Conservation (phyloP, 2,888 invertebrate species). For the Ceraclea dissimilis region DNA sequence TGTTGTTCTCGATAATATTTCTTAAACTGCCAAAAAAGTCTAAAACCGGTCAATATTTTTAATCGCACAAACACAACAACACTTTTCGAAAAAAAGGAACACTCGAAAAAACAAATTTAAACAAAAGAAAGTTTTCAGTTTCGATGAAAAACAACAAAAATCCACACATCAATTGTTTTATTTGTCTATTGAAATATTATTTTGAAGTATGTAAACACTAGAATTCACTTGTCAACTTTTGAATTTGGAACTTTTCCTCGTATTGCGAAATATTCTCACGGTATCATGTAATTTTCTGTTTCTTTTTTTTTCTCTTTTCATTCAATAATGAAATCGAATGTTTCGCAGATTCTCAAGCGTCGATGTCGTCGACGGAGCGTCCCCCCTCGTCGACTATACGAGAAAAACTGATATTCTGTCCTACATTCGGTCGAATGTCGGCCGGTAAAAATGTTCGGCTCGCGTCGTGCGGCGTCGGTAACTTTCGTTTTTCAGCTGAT, state of each 20-base stretch:
- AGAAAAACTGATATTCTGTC: conserved; percentile 48
- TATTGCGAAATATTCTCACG: no score
- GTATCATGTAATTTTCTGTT: not conserved
- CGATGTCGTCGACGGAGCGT: conserved; percentile 23
- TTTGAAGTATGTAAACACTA: no score
- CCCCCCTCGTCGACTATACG: conserved; percentile 37
- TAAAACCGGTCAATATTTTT: not conserved
- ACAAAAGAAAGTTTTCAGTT: not conserved
- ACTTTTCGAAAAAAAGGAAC: no score
- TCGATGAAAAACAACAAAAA: not conserved
- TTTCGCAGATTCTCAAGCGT: not conserved
- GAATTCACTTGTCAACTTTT: no score
- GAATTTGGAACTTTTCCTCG: no score
- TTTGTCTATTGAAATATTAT: no score
- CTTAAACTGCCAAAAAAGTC: no score
- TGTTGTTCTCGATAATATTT: no score
- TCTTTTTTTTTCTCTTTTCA: no score
- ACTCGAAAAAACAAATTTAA: no score
- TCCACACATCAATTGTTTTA: no score
- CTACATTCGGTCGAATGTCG: conserved; percentile 53
- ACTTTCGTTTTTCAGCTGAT: conserved; percentile 47
- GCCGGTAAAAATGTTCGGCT: conserved; percentile 34
- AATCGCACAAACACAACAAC: not conserved
- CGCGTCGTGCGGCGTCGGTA: conserved; percentile 41
- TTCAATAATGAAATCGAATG: not conserved